These are phyloP conservation scores for Lithobius niger DNA, from an alignment of 1,140 invertebrate genomes.

Conservation along the genomic window DNA sequence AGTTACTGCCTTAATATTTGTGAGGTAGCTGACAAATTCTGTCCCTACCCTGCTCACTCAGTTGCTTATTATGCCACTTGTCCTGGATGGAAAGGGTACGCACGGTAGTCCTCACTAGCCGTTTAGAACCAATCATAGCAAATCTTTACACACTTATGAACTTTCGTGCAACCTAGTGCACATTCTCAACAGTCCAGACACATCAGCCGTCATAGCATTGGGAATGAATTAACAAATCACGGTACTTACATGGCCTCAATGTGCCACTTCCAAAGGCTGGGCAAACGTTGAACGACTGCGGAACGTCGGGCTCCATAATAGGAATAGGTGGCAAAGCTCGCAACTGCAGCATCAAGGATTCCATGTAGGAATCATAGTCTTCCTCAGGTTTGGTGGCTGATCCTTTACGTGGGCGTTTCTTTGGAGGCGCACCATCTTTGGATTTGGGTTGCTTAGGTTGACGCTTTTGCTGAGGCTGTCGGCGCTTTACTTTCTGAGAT, in stretches of 20 bases:
- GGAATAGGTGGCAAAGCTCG: slow-evolving; percentile 65
- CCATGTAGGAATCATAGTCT: slow-evolving; percentile 80
- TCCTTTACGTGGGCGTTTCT: slow-evolving; percentile 61
- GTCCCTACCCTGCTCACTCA: too few relatives aligned
- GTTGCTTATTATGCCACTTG: too few relatives aligned
- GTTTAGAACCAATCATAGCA: too few relatives aligned
- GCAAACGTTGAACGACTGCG: slow-evolving; percentile 64
- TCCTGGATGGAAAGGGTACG: too few relatives aligned
- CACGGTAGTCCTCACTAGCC: too few relatives aligned
- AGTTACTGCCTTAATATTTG: too few relatives aligned
- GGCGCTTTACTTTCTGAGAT: slow-evolving; percentile 56
- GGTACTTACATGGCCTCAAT: slow-evolving; percentile 31
- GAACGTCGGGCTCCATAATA: slow-evolving; percentile 73
- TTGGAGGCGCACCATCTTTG: slow-evolving; percentile 32
- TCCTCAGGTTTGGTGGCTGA: slow-evolving; percentile 60
- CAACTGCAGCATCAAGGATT: slow-evolving; percentile 70
- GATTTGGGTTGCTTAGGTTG: slow-evolving; percentile 9
- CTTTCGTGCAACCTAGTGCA: too few relatives aligned
- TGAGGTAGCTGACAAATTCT: too few relatives aligned
- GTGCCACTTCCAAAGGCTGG: slow-evolving; percentile 67
- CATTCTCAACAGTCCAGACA: too few relatives aligned
- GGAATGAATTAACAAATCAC: too few relatives aligned
- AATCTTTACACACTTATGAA: too few relatives aligned
- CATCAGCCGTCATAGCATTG: too few relatives aligned
- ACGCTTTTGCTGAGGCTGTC: slow-evolving; percentile 70